Conservation (phyloP, 2,113 vertebrate genomes). For the Plestiodon gilberti region DNA sequence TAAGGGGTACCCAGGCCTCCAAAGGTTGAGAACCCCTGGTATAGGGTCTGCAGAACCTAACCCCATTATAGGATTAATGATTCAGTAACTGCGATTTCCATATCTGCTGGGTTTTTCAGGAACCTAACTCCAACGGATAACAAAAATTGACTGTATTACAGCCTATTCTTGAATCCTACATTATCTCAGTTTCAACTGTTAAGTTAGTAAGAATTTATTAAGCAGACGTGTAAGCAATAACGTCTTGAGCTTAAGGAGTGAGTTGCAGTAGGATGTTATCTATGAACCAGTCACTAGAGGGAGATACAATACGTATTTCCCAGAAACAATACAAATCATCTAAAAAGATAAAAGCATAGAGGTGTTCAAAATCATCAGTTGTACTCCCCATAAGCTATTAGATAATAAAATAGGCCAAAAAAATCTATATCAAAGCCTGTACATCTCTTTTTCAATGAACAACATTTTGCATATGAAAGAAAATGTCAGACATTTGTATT, state of each 20-base stretch:
- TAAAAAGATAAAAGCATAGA: not conserved
- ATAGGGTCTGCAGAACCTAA: too few relatives aligned
- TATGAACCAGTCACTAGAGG: slow-evolving; percentile 14
- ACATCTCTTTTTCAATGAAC: not conserved
- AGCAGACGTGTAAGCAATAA: too few relatives aligned
- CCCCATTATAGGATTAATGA: too few relatives aligned
- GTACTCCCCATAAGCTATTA: not conserved
- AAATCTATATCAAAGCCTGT: not conserved
- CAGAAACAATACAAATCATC: not conserved
- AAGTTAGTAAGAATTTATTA: not conserved
- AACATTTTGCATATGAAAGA: not conserved
- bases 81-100: too few relatives aligned
- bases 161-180: not conserved
- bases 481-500: not conserved
- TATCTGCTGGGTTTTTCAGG: too few relatives aligned
- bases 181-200: not conserved
- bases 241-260: not conserved
- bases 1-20: too few relatives aligned
- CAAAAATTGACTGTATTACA: too few relatives aligned
- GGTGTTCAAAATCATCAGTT: not conserved
- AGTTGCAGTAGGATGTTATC: not conserved
- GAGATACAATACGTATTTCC: not conserved
- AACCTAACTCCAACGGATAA: too few relatives aligned
- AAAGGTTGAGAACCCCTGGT: too few relatives aligned
- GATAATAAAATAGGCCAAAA: not conserved